phyloP scores from a whole-genome alignment of 2,113 vertebrate species.

The Excalfactoria chinensis region DNA sequence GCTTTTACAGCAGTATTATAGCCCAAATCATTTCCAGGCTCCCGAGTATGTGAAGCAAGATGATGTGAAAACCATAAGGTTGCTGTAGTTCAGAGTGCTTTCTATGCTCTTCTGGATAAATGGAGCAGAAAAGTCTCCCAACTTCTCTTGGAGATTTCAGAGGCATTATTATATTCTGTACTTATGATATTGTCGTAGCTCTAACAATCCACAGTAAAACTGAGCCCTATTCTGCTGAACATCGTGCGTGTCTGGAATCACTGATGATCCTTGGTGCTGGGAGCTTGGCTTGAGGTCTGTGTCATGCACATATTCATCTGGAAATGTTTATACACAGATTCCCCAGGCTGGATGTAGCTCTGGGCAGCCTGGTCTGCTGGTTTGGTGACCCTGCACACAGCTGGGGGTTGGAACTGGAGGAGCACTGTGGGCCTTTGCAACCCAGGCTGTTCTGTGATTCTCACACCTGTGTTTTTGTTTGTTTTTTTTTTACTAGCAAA shows the following conservation, averaged over 20 bases:
- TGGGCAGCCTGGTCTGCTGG: too few relatives aligned
- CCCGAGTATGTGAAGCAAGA: not conserved
- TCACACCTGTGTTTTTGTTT: not conserved
- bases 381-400: too few relatives aligned
- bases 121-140: constrained; percentile 56
- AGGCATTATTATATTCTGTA: not conserved
- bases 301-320: fast-evolving
- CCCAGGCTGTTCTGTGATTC: too few relatives aligned
- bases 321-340: not conserved
- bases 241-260: not conserved
- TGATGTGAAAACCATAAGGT: constrained; percentile 55
- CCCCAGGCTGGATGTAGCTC: too few relatives aligned
- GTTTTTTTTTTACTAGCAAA: not conserved
- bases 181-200: not conserved
- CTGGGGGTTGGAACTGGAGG: too few relatives aligned
- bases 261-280: fast-evolving
- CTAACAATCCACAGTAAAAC: not conserved
- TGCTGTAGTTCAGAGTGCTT: not conserved
- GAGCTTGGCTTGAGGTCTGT: not conserved
- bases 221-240: not conserved
- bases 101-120: not conserved
- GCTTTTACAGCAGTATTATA: not conserved
- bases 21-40: constrained; percentile 51
- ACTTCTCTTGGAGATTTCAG: constrained; percentile 14
- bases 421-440: too few relatives aligned